Conservation (phyloP, 23 tunicate species). For the Oikopleura dioica region DNA sequence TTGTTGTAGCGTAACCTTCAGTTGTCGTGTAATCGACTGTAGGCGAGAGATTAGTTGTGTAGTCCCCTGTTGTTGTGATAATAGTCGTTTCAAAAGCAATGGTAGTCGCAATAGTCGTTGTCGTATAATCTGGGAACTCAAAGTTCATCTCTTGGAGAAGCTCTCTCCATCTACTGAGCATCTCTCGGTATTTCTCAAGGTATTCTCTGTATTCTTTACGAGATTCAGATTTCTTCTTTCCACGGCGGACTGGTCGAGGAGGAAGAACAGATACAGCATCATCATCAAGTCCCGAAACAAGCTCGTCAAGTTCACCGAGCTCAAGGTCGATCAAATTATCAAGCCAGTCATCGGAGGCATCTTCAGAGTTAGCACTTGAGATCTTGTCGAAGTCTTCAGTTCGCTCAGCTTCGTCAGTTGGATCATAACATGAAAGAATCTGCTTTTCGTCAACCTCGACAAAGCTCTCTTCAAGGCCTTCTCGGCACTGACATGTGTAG, state of each 20-base stretch:
- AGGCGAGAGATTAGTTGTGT: neutral
- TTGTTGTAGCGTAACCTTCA: neutral
- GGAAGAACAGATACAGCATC: neutral
- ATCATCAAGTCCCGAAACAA: neutral
- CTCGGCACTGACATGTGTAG: neutral
- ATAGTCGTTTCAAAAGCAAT: neutral
- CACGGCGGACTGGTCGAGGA: neutral
- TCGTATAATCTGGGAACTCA: neutral
- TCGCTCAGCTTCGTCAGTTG: slow-evolving; percentile 4
- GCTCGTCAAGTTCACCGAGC: neutral
- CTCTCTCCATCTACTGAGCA: neutral
- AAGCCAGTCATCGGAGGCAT: neutral
- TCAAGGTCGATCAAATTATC: neutral
- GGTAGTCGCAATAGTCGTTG: neutral
- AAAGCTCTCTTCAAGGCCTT: neutral
- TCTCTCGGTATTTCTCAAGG: neutral
- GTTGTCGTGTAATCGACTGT: neutral
- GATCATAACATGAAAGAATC: neutral
- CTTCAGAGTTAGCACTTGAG: neutral
- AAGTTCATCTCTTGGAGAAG: neutral
- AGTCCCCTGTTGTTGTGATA: neutral
- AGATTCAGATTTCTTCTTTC: neutral
- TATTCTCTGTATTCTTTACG: neutral
- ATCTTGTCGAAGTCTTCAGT: neutral
- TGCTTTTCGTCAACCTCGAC: neutral